Evolutionary conservation across 2,113 vertebrate genomes (phyloP).

Genomic region (Dasyurus viverrinus): DNA sequence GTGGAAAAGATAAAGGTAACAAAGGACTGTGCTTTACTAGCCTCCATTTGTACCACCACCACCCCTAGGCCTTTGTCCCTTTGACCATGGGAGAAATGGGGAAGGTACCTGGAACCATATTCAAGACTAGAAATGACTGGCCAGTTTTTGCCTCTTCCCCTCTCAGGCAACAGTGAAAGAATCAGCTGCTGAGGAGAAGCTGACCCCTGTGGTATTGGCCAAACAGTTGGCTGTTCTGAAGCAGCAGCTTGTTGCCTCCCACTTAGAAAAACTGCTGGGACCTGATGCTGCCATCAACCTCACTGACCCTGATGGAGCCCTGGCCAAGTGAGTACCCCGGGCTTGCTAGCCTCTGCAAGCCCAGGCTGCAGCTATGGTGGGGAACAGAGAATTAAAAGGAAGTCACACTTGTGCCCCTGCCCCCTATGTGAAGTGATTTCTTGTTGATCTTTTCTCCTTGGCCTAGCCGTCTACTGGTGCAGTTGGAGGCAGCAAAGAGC

Average conservation of each 20-base stretch:
- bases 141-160: constrained; percentile 10
- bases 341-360: neutral
- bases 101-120: neutral
- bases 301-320: constrained; percentile 93
- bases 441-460: neutral
- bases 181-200: constrained; percentile 90
- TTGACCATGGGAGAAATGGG: constrained; percentile 1
- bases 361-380: rapidly evolving
- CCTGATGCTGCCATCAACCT: constrained; percentile 93
- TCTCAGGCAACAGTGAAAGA: constrained; percentile 89
- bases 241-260: constrained; percentile 93
- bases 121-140: neutral
- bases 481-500: constrained; percentile 91
- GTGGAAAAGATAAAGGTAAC: constrained; percentile 94
- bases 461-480: constrained; percentile 92
- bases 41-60: neutral
- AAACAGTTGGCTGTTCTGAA: constrained; percentile 93
- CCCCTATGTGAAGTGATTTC: neutral
- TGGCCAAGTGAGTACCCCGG: constrained; percentile 90
- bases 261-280: constrained; percentile 94
- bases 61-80: neutral
- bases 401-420: neutral
- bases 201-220: constrained; percentile 92
- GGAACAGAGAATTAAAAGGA: neutral
- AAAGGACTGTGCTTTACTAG: neutral